Percentiles rank a stretch among this genome's conserved stretches.
Conservation (phyloP, 2,888 invertebrate genomes). For the Caenorhabditis sp. region DNA sequence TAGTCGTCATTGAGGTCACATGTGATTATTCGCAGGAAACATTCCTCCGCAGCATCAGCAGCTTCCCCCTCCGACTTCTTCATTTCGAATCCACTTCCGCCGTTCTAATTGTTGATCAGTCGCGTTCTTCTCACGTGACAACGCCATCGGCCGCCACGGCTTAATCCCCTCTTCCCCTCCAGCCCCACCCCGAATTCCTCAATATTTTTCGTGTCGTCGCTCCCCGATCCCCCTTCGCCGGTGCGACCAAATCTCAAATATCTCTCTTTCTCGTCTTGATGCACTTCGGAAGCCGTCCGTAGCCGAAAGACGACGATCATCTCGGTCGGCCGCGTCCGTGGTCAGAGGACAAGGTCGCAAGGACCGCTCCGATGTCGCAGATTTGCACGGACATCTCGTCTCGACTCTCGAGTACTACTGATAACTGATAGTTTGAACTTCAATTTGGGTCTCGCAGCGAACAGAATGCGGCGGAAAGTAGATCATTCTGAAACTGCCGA, state of each 20-base stretch:
- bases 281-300: conserved; percentile 49
- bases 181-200: conserved; percentile 39
- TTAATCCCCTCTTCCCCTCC: not conserved
- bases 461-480: no score
- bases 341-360: conserved; percentile 62
- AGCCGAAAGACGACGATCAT: conserved; percentile 39
- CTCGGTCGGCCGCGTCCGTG: conserved; percentile 53
- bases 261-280: conserved; percentile 20
- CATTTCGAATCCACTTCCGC: not conserved
- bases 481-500: no score
- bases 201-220: conserved; percentile 24
- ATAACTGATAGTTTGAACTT: conserved; percentile 9
- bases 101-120: conserved; percentile 50
- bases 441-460: not conserved
- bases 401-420: not conserved
- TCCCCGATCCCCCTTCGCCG: conserved; percentile 3
- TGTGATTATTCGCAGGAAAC: conserved; percentile 1
- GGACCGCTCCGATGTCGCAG: conserved; percentile 22
- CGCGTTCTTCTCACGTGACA: conserved; percentile 36
- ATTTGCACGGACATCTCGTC: conserved; percentile 55
- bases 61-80: conserved; percentile 25
- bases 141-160: not conserved
- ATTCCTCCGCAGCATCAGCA: no score
- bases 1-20: conserved; percentile 30
- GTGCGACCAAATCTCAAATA: conserved; percentile 51